Percentiles rank a stretch among this genome's conserved stretches.
phyloP scores from a whole-genome alignment of 2,888 invertebrate species.

The Petrolisthes cinctipes region DNA sequence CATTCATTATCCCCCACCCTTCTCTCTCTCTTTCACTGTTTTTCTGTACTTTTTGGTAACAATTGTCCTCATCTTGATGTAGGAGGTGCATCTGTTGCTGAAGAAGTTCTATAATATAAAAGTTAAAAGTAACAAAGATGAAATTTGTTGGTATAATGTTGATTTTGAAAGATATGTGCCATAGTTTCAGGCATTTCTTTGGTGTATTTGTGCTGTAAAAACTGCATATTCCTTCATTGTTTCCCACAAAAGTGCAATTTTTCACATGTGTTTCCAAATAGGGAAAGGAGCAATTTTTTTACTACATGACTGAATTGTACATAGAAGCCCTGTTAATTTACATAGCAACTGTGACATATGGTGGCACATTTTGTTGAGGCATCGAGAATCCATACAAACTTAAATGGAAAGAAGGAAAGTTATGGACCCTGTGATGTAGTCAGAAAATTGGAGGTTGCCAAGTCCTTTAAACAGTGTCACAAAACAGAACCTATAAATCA shows the following conservation, averaged over 20 bases:
- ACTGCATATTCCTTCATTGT: conserved; percentile 1
- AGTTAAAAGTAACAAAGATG: too few relatives aligned
- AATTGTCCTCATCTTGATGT: too few relatives aligned
- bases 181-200: conserved; percentile 42
- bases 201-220: not conserved
- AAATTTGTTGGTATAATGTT: too few relatives aligned
- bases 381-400: too few relatives aligned
- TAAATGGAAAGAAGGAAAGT: too few relatives aligned
- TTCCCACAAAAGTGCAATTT: conserved; percentile 49
- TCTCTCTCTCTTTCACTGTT: not conserved
- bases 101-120: too few relatives aligned
- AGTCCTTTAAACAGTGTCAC: too few relatives aligned
- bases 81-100: too few relatives aligned
- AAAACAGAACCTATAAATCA: too few relatives aligned
- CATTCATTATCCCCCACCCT: too few relatives aligned
- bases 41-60: not conserved
- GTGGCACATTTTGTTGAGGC: not conserved
- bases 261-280: not conserved
- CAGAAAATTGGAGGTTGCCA: too few relatives aligned
- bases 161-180: conserved; percentile 30
- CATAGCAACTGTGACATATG: conserved; percentile 5
- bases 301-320: not conserved
- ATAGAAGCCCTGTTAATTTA: conserved; percentile 1
- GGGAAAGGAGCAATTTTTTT: not conserved
- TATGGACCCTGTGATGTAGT: too few relatives aligned